Evolutionary conservation across 2,888 invertebrate species (phyloP).

Genomic region (Oxyscelio sp.): DNA sequence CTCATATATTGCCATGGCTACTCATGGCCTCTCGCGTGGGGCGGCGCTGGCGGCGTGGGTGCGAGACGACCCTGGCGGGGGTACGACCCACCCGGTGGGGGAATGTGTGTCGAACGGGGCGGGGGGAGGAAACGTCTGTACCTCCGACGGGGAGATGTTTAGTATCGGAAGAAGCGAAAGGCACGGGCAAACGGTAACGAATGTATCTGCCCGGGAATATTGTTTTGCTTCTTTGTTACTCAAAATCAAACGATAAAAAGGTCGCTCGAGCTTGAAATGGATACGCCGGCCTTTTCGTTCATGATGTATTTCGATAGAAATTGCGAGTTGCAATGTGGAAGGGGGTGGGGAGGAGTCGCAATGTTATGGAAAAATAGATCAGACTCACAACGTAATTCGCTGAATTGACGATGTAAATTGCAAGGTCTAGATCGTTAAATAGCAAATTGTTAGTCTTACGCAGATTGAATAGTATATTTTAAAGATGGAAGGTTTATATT

Average conservation of each 20-base stretch:
- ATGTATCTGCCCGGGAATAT: slow-evolving; percentile 49
- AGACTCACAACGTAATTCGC: too few species aligned
- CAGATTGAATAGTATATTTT: too few species aligned
- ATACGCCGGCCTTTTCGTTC: slow-evolving; percentile 25
- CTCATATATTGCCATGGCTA: slow-evolving; percentile 78
- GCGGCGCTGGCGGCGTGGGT: slow-evolving; percentile 64
- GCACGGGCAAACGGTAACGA: slow-evolving; percentile 62
- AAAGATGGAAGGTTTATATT: too few species aligned
- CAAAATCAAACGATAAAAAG: slow-evolving; percentile 50
- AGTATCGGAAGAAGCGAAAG: slow-evolving; percentile 82
- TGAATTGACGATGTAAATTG: too few species aligned
- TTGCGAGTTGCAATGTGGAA: too few species aligned
- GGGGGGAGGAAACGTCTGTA: slow-evolving; percentile 67
- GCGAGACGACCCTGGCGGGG: slow-evolving; percentile 46
- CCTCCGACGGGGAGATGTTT: slow-evolving; percentile 79
- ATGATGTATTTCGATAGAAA: background rate
- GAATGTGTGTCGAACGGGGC: slow-evolving; percentile 53
- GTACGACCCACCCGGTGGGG: slow-evolving; percentile 54
- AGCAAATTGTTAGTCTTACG: too few species aligned
- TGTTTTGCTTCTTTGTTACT: slow-evolving; percentile 46
- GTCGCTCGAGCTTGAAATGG: slow-evolving; percentile 21
- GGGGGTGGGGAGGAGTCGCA: too few species aligned
- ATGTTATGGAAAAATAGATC: too few species aligned
- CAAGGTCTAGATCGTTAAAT: too few species aligned
- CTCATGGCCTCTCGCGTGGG: slow-evolving; percentile 61